Conservation (phyloP, 1,140 invertebrate genomes). For the Drosophila serrata region DNA sequence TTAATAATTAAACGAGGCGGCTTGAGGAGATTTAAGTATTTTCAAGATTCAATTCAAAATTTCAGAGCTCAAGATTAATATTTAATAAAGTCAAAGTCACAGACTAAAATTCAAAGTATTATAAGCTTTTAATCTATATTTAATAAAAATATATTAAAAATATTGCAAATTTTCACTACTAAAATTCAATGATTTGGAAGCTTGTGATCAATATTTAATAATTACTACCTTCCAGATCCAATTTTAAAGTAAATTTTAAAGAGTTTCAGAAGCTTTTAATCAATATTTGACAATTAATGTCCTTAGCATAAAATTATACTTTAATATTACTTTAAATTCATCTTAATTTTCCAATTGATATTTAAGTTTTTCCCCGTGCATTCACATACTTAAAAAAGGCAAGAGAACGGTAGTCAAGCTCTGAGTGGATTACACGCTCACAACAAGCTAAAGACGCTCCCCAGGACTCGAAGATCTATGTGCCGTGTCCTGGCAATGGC, state of each 20-base stretch:
- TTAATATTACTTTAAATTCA: neutral
- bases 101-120: neutral
- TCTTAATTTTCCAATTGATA: neutral
- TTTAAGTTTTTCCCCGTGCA: neutral
- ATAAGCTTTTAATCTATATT: too few species aligned
- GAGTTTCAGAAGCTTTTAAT: too few species aligned
- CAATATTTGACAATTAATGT: neutral
- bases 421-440: constrained; percentile 77
- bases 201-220: too few species aligned
- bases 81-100: neutral
- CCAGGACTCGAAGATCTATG: constrained; percentile 60
- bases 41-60: too few species aligned
- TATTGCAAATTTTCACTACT: too few species aligned
- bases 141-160: neutral
- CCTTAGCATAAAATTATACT: neutral
- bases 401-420: neutral
- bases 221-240: too few species aligned
- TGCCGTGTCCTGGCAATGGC: constrained; percentile 28
- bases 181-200: too few species aligned
- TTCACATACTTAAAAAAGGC: neutral
- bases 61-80: too few species aligned
- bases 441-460: constrained; percentile 64
- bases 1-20: fast-evolving
- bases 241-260: too few species aligned
- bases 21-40: neutral